These are phyloP conservation scores for Rhabdornis inornatus DNA, from an alignment of 2,113 vertebrate genomes.

Conservation along the genomic window DNA sequence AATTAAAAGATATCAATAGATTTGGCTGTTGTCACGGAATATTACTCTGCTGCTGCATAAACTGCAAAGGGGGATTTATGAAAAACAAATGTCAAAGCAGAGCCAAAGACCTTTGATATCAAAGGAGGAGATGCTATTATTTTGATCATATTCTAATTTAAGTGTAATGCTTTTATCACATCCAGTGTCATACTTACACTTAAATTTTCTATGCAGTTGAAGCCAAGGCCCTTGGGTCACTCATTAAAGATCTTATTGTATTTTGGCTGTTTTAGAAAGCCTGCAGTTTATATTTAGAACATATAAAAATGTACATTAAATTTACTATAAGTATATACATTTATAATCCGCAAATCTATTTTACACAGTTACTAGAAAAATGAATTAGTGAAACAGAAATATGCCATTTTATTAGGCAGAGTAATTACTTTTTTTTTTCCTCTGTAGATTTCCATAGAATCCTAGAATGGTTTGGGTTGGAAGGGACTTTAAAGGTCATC, in stretches of 20 bases:
- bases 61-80: not conserved
- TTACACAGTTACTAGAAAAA: not conserved
- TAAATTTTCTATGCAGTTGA: not conserved
- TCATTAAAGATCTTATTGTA: not conserved
- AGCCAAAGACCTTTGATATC: not conserved
- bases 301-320: not conserved
- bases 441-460: not conserved
- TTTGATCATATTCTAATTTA: not conserved
- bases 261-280: not conserved
- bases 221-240: not conserved
- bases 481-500: not conserved
- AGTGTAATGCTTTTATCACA: not conserved
- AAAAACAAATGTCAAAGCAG: slow-evolving; percentile 19
- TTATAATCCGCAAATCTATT: not conserved
- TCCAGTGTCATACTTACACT: not conserved
- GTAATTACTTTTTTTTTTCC: not conserved
- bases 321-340: not conserved
- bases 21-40: slow-evolving; percentile 1
- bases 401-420: not conserved
- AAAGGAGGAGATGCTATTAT: not conserved
- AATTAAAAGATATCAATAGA: not conserved
- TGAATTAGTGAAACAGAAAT: not conserved
- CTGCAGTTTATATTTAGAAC: not conserved
- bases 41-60: not conserved
- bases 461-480: not conserved